These are phyloP conservation scores for Crocuta crocuta DNA, from an alignment of 2,113 vertebrate genomes.

Conservation along the genomic window DNA sequence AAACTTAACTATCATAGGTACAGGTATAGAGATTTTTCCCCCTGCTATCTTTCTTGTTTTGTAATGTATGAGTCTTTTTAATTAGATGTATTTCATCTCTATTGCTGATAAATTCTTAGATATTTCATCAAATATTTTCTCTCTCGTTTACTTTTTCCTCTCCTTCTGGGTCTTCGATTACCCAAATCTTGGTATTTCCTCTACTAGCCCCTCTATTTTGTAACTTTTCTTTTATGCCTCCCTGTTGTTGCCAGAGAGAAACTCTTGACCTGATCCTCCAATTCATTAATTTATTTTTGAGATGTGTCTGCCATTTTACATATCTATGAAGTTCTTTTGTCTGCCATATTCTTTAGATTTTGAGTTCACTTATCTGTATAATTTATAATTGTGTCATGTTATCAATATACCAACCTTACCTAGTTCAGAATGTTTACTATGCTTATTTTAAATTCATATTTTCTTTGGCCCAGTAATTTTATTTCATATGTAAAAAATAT, in stretches of 20 bases:
- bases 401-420: background rate
- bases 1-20: background rate
- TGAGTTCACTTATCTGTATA: background rate
- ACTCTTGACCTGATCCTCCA: background rate
- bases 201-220: background rate
- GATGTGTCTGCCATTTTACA: background rate
- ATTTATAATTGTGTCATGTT: background rate
- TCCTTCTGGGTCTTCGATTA: background rate
- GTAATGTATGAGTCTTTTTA: background rate
- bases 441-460: background rate
- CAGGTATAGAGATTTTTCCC: background rate
- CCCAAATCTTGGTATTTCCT: background rate
- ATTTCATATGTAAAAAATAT: background rate
- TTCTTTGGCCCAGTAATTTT: background rate
- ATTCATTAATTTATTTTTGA: background rate
- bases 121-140: background rate
- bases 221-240: background rate
- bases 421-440: background rate
- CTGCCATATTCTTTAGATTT: background rate
- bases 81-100: background rate
- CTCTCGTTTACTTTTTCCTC: background rate
- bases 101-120: background rate
- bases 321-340: background rate
- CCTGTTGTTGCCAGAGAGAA: constrained; percentile 18
- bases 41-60: background rate